Conservation (phyloP, 2,113 vertebrate genomes). For the Cricetomys ansorgei region DNA sequence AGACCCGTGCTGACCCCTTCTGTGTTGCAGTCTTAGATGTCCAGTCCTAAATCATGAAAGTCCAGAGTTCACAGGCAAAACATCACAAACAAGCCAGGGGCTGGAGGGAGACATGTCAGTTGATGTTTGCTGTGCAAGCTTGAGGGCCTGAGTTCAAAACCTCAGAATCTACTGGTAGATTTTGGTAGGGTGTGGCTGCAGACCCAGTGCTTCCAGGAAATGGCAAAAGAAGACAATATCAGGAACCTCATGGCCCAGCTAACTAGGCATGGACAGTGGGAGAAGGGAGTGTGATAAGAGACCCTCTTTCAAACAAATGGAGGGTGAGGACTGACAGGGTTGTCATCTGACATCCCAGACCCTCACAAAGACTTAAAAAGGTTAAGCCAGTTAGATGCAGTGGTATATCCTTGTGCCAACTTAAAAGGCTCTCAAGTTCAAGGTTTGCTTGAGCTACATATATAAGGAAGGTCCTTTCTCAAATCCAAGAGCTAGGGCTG, state of each 20-base stretch:
- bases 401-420: background rate
- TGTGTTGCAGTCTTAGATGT: background rate
- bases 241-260: background rate
- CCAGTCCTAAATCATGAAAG: background rate
- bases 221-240: too few relatives aligned
- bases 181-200: background rate
- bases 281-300: background rate
- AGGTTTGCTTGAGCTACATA: background rate
- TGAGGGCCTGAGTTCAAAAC: background rate
- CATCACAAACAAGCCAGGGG: background rate
- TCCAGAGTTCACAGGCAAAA: background rate
- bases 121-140: background rate
- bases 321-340: background rate
- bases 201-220: background rate
- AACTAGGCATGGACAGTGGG: too few relatives aligned
- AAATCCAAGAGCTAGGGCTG: background rate
- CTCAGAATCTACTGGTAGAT: too few relatives aligned
- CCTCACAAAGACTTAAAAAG: background rate
- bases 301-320: background rate
- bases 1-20: background rate
- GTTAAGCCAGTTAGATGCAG: background rate
- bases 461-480: background rate
- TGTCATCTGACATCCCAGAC: background rate
- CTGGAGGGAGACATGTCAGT: background rate
- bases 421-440: background rate